phyloP scores from a whole-genome alignment of 2,888 invertebrate species.

The Meloe dianella region DNA sequence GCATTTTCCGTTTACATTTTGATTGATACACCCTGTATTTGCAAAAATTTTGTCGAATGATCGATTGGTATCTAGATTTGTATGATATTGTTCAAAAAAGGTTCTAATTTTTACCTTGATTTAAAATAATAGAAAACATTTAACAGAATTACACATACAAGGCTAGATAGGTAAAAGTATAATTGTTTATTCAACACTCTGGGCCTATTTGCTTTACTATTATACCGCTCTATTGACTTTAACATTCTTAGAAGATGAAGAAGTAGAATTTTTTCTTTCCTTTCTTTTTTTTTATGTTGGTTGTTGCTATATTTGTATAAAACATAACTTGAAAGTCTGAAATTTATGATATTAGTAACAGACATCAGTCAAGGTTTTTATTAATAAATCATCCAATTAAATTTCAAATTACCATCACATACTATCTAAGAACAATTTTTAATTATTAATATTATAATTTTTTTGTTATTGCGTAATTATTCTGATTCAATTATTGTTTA shows the following conservation, averaged over 20 bases:
- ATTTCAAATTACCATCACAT: background rate
- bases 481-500: background rate
- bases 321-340: background rate
- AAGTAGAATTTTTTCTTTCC: background rate
- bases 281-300: background rate
- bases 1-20: background rate
- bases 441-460: too few species aligned
- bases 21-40: background rate
- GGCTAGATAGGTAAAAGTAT: constrained; percentile 10
- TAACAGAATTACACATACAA: background rate
- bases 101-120: constrained; percentile 6
- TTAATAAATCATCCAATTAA: background rate
- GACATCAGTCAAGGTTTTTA: constrained; percentile 3
- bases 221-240: constrained; percentile 41
- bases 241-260: constrained; percentile 32
- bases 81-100: too few species aligned
- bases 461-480: background rate
- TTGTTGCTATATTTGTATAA: background rate
- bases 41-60: background rate
- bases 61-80: too few species aligned
- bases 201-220: constrained; percentile 40
- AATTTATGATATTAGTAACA: background rate
- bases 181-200: constrained; percentile 10
- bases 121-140: background rate
- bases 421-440: background rate